A percentile compares a stretch with the other conserved stretches of the same genome.
These are phyloP conservation scores for Diarsia brunnea DNA, from an alignment of 2,888 invertebrate genomes.

Conservation along the genomic window DNA sequence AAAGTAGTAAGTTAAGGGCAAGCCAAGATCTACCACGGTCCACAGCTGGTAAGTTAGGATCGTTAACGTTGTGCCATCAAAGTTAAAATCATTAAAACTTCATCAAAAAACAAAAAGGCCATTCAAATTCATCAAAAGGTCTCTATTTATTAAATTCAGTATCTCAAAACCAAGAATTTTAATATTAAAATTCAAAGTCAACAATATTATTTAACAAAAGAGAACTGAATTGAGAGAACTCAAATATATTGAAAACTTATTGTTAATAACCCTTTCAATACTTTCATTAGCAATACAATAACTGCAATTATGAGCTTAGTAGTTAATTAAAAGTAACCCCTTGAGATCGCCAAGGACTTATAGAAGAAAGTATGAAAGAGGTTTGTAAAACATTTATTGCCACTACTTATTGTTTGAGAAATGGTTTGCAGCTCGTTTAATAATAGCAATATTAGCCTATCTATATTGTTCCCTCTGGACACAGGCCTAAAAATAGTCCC, in stretches of 20 bases:
- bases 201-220: constrained; percentile 17
- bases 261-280: constrained; percentile 27
- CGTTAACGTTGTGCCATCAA: neutral
- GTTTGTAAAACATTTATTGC: constrained; percentile 7
- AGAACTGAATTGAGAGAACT: constrained; percentile 1
- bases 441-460: neutral
- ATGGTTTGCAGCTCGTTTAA: neutral
- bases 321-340: constrained; percentile 32
- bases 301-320: constrained; percentile 5
- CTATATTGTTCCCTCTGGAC: neutral
- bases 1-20: neutral
- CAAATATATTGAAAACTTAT: constrained; percentile 34
- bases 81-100: neutral
- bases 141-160: constrained; percentile 8
- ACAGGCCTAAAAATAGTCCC: neutral
- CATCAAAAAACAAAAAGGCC: constrained; percentile 3
- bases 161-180: constrained; percentile 3
- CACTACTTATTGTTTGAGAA: neutral
- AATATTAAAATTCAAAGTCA: constrained; percentile 5
- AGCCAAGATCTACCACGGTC: neutral
- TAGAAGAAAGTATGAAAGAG: neutral
- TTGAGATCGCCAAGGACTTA: neutral
- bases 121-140: constrained; percentile 17
- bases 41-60: neutral
- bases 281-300: constrained; percentile 32